Evolutionary conservation across 2,888 invertebrate species (phyloP).

Genomic region (Aethes cnicana): DNA sequence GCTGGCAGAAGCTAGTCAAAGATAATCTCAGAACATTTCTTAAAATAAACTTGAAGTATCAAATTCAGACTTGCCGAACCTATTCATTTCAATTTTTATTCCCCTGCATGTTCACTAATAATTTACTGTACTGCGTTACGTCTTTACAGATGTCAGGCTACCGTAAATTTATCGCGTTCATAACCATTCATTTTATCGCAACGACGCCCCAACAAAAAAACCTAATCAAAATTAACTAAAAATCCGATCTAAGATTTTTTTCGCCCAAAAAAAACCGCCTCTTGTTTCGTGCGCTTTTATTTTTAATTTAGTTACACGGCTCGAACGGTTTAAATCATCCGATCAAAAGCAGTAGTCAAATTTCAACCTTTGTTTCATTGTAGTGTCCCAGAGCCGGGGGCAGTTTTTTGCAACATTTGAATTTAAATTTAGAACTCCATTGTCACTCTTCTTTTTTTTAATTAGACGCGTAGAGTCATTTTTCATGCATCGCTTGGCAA

Average conservation of each 20-base stretch:
- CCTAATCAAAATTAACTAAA: constrained; percentile 16
- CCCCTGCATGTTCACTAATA: too few relatives aligned
- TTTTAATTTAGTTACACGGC: constrained; percentile 57
- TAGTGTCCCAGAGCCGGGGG: constrained; percentile 58
- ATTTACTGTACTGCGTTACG: background rate
- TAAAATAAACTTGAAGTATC: too few relatives aligned
- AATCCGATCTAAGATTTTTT: background rate
- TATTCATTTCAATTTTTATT: too few relatives aligned
- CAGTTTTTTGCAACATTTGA: constrained; percentile 67
- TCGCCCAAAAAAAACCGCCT: constrained; percentile 45
- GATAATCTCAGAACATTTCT: too few relatives aligned
- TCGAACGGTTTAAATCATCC: constrained; percentile 70
- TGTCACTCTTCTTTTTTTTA: constrained; percentile 71
- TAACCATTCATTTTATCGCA: constrained; percentile 9
- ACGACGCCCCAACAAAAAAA: constrained; percentile 10
- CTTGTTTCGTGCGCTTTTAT: constrained; percentile 45
- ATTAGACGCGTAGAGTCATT: constrained; percentile 74
- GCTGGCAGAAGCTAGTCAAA: too few relatives aligned
- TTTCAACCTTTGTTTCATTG: constrained; percentile 73
- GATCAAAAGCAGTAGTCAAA: constrained; percentile 72
- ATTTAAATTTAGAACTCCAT: constrained; percentile 70
- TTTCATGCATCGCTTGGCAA: constrained; percentile 80
- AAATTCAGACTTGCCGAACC: too few relatives aligned
- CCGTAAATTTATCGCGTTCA: constrained; percentile 17
- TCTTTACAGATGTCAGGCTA: background rate